phyloP scores from a whole-genome alignment of 2,797 vertebrate species.

The Streptopelia turtur region DNA sequence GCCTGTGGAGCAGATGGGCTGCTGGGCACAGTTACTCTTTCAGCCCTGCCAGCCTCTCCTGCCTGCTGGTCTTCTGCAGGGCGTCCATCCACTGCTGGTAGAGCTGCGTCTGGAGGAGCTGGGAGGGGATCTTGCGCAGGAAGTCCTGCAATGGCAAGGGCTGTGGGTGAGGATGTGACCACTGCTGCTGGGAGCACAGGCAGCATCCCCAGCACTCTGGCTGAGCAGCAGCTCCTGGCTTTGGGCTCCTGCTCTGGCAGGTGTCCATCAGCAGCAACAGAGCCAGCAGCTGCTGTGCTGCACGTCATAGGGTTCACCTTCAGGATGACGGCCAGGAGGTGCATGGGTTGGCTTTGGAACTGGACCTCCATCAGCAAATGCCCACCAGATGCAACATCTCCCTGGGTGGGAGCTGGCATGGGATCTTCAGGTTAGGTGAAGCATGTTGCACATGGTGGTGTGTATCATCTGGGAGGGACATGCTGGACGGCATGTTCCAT shows the following conservation, averaged over 20 bases:
- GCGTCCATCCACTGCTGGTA: too few relatives aligned
- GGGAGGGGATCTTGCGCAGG: too few relatives aligned
- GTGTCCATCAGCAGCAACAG: too few relatives aligned
- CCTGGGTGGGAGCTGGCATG: neutral
- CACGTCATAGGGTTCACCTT: too few relatives aligned
- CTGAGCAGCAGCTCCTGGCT: too few relatives aligned
- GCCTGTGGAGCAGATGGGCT: neutral
- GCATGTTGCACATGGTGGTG: accelerated
- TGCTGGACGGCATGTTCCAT: neutral
- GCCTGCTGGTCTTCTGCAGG: neutral
- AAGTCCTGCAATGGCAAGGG: neutral
- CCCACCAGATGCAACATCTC: neutral
- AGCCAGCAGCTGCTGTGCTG: too few relatives aligned
- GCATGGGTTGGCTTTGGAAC: too few relatives aligned
- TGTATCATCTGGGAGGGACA: neutral
- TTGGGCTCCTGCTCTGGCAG: too few relatives aligned
- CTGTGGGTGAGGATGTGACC: neutral
- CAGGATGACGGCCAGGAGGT: too few relatives aligned
- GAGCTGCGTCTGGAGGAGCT: too few relatives aligned
- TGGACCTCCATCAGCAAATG: neutral
- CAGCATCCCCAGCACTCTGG: too few relatives aligned
- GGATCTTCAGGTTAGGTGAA: neutral
- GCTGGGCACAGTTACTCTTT: neutral
- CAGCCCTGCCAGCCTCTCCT: neutral
- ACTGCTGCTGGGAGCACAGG: neutral